These are phyloP conservation scores for Hemibagrus guttatus DNA, from an alignment of 2,797 vertebrate species.

Conservation along the genomic window DNA sequence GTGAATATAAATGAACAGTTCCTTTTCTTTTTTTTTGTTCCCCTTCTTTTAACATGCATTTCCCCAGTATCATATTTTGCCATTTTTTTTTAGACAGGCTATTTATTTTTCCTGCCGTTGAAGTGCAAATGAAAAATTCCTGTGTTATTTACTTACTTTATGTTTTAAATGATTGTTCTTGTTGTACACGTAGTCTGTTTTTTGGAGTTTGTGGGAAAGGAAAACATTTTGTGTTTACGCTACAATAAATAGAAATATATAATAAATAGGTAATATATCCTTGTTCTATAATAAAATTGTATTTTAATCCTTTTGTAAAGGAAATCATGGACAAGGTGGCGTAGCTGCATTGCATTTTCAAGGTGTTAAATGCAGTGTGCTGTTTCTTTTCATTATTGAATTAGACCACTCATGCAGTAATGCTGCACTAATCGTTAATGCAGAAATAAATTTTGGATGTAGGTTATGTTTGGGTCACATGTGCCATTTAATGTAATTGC, in stretches of 20 bases:
- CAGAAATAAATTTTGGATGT: constrained; percentile 11
- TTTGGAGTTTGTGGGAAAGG: constrained; percentile 74
- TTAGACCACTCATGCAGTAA: constrained; percentile 3
- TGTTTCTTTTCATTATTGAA: neutral
- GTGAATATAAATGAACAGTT: constrained; percentile 11
- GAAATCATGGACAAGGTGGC: neutral
- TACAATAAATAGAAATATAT: neutral
- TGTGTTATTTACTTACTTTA: constrained; percentile 2
- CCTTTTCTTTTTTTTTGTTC: neutral
- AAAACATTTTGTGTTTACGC: constrained; percentile 63
- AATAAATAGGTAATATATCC: too few species aligned
- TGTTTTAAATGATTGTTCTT: neutral
- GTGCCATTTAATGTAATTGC: constrained; percentile 21
- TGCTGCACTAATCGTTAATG: constrained; percentile 5
- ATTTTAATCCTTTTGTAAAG: neutral
- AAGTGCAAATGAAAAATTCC: constrained; percentile 59
- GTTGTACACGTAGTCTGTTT: constrained; percentile 65
- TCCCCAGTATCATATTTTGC: constrained; percentile 38
- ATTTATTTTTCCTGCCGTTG: constrained; percentile 42
- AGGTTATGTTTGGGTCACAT: constrained; percentile 2
- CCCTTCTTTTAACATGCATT: neutral
- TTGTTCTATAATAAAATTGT: neutral
- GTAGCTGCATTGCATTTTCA: neutral
- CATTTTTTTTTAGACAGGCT: constrained; percentile 48
- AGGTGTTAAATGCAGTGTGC: neutral